Percentiles rank a stretch among this genome's conserved stretches.
Evolutionary conservation across 2,888 invertebrate species (phyloP).

Genomic region (Entomobrya multifasciata): DNA sequence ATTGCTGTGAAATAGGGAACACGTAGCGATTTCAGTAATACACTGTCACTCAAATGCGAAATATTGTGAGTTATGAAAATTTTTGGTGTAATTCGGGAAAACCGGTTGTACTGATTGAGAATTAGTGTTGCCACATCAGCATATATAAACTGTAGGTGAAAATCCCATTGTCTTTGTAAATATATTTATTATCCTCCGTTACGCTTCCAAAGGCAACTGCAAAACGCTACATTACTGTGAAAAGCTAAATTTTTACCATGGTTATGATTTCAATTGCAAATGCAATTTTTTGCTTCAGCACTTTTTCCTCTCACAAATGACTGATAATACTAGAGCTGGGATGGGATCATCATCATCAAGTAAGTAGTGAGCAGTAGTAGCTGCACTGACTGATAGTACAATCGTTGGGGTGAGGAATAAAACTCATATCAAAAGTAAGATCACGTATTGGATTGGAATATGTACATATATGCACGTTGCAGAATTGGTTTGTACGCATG

Average conservation of each 20-base stretch:
- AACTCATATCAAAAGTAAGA: not conserved
- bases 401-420: not conserved
- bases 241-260: conserved; percentile 17
- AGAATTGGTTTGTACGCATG: not conserved
- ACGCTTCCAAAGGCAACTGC: conserved; percentile 25
- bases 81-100: conserved; percentile 3
- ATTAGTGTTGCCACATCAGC: not conserved
- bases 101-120: conserved; percentile 31
- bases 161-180: not conserved
- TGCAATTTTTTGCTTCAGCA: conserved; percentile 38
- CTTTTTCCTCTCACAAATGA: conserved; percentile 9
- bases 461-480: not conserved
- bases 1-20: not conserved
- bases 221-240: not conserved
- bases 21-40: conserved; percentile 6
- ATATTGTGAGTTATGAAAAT: conserved; percentile 18
- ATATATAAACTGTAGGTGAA: not conserved
- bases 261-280: conserved; percentile 22
- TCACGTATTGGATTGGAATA: conserved; percentile 1
- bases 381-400: not conserved
- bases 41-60: conserved; percentile 23
- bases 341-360: not conserved
- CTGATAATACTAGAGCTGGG: not conserved
- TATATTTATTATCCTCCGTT: conserved; percentile 17
- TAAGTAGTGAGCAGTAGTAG: not conserved